These are phyloP conservation scores for Notiomystis cincta DNA, from an alignment of 2,113 vertebrate species.

Conservation along the genomic window DNA sequence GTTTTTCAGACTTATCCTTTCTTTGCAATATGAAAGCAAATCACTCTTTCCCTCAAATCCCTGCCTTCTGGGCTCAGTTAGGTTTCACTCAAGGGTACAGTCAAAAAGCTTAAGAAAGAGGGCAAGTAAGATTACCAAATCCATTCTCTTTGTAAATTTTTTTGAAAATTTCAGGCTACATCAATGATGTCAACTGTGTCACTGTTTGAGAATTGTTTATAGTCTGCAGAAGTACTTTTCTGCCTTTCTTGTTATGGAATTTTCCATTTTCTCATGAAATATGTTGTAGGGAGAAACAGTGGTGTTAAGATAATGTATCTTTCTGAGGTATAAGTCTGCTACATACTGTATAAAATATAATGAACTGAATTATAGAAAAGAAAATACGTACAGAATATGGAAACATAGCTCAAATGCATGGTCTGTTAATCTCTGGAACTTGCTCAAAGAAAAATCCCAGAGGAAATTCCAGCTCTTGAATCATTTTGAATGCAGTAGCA, in stretches of 20 bases:
- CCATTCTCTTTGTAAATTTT: not conserved
- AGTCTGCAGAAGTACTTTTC: not conserved
- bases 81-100: not conserved
- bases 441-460: not conserved
- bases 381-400: not conserved
- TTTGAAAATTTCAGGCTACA: not conserved
- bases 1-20: not conserved
- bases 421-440: not conserved
- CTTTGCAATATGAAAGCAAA: not conserved
- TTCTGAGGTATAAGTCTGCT: not conserved
- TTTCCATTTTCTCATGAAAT: not conserved
- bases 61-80: not conserved
- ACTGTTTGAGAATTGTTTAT: not conserved
- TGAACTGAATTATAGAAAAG: not conserved
- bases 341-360: not conserved
- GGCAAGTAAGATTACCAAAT: not conserved
- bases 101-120: not conserved
- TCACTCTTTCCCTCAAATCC: not conserved
- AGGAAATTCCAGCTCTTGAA: not conserved
- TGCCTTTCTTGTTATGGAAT: not conserved
- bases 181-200: not conserved
- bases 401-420: not conserved
- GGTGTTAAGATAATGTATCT: not conserved
- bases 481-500: not conserved
- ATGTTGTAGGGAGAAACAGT: not conserved